Conservation (phyloP, 2,113 vertebrate genomes). For the Smithornis capensis region DNA sequence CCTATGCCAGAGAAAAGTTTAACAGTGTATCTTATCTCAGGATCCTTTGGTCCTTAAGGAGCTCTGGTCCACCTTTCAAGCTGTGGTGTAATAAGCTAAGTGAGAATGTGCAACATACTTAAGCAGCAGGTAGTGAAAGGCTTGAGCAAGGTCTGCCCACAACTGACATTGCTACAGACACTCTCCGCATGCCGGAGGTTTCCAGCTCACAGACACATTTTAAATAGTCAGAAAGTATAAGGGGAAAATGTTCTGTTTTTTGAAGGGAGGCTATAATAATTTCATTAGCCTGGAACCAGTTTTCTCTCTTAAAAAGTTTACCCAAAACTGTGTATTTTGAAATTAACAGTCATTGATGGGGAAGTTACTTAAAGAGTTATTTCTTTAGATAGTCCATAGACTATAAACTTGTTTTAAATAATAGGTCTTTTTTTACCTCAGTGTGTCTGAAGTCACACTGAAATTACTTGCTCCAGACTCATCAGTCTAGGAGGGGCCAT, state of each 20-base stretch:
- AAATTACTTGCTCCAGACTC: background rate
- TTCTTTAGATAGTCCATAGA: background rate
- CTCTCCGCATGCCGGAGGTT: accelerated
- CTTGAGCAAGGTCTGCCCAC: background rate
- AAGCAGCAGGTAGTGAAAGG: accelerated
- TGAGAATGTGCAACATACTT: background rate
- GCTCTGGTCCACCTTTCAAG: background rate
- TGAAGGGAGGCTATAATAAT: background rate
- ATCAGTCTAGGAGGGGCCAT: background rate
- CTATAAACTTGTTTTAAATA: background rate
- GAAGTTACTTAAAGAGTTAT: background rate
- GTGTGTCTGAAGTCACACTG: background rate
- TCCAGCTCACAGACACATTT: background rate
- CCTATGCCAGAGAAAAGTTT: background rate
- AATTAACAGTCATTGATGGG: background rate
- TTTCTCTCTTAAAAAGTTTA: background rate
- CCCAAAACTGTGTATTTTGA: background rate
- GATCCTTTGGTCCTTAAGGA: background rate
- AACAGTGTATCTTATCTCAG: no score
- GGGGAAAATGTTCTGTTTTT: background rate
- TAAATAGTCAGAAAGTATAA: background rate
- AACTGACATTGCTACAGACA: background rate
- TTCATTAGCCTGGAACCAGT: background rate
- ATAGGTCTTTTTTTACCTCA: background rate
- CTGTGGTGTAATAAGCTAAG: background rate